Evolutionary conservation across 2,797 vertebrate genomes (phyloP), one percentile per base, ranked within the genome.

Genomic region (Acanthiza pusilla): DNA sequence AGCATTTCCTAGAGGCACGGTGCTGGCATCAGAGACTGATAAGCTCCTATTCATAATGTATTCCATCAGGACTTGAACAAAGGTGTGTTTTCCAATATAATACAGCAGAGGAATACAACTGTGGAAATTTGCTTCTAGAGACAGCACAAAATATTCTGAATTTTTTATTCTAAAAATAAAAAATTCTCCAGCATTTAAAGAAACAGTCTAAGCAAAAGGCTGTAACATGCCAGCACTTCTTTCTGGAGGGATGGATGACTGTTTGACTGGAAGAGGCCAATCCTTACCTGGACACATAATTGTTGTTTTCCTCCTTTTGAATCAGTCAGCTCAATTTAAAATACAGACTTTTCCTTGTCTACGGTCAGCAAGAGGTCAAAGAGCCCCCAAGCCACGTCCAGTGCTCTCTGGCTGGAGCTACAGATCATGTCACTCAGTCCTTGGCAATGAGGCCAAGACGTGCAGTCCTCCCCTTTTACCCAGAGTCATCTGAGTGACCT

Each of bases 271-370:
- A 85, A 62, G 43, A 89, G 10, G 19, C 53, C 57, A 89, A 68
- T 7, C 3, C 23, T 38, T 38, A 50, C 4, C 11, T 87, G 17
- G 3, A n/a, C 32, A 45, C 0, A 7, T 21, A 34, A 13, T 12
- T 88, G 13, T 5, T 65, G 5, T 34, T 83, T 62, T 38, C 7
- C 15, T 74, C 15, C 10, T 32, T 79, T 86, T 67, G 30, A 67
- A 47, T 5, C 2, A 50, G 16, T 34, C 26, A 47, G 4, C 5
- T 71, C 23, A 53, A 22, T 50, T 53, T 21, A 57, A 60, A 89
- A 65, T 6, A 60, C 5, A 51, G 23, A 12, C 4, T 78, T 22
- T 68, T 84, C 29, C 14, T 45, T 5, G 32, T 26, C 48, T 43
- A 38, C 45, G 9, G 19, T 40, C 13, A 54, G 7, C 30, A 48